Base-by-base conservation (phyloP, 2,888 invertebrate species). In the Lacanobia oleracea region DNA sequence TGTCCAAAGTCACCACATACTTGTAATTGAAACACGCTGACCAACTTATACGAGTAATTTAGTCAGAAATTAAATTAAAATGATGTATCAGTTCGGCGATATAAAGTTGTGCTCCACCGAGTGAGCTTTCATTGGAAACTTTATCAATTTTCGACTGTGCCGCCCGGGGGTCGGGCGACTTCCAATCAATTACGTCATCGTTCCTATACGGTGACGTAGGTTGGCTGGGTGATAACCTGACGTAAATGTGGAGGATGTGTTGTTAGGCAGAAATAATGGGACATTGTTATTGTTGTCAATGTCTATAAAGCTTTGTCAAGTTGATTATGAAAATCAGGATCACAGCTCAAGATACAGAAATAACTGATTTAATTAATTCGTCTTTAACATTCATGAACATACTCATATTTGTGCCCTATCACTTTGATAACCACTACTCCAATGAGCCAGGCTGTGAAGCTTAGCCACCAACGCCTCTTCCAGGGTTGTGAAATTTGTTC, bases 71-170 rank as follows among this genome's bases (percentile, higher is more conserved):
- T 82, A 84, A 86, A 88, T 87, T 86, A 85, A 79, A 84, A 80
- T 86, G 72, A 83, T 84, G 79, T 87, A 85, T 83, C 86, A 86
- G 78, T 84, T 74, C 45, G 71, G 68, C 79, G 71, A 82, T 77
- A 77, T 77, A 73, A 83, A 83, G 81, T 78, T 81, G 68, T 71
- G 67, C 84, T 81, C 75, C 81, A 65, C 63, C 64, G 80, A 78
- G 85, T 82, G 86, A 90, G 86, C 88, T 90, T 90, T 88, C 90
- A 87, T 86, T 82, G 78, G 79, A 87, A 90, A 90, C 90, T 90
- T 90, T 90, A 89, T 90, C 90, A 90, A 90, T 90, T 90, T 90
- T 90, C 86, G 86, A 85, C 83, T 85, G 79, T 77, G 78, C 80
- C 81, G 73, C 85, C 83, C 85, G 82, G 76, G 79, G 86, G 85